Base-by-base conservation (phyloP, 2,888 invertebrate species). In the Octonoba sinensis region DNA sequence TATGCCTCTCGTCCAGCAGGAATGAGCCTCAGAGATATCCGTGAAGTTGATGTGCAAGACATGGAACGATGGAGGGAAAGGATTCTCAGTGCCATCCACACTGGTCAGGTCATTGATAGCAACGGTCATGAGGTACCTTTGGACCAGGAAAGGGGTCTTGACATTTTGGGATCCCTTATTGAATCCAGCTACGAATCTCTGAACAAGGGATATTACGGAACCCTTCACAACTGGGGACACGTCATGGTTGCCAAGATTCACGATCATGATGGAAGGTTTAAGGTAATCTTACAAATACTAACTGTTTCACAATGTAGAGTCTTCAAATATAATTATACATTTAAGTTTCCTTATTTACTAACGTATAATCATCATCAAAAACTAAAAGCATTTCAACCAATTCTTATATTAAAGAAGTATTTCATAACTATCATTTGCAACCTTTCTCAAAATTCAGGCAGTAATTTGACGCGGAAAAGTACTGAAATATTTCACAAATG, bases 21-120 rank as follows among this genome's bases (percentile, higher is more conserved):
- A 11, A 54, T 78, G 82, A 66, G 51, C 8, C 51, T 85, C 59
- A 69, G 56, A 36, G 83, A 83, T 54, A 36, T 81, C 13, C 62
- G 70, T 46, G 60, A 47, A 20, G 69, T 65, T 13, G 83, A 75
- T 46, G 75, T 84, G 13, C 71, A 84, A 27, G 84, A 84, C 24
- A 67, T 95, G 88, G 93, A 93, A 87, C 91, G 92, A 77, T 95
- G 94, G 94, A 90, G 93, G 49, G 93, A 93, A 86, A 91, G 94
- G 57, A 92, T 95, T 86, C 90, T 91, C 83, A 91, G 92, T 78
- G 93, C 93, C 2, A 92, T 95, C 69, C 92, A 93, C 84, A 91
- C 91, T 69, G 92, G 92, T 22, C 88, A 90, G 54, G 90, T 92
- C 15, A 87, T 90, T 22, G 89, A 91, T 87, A 92, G 59, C 3